Percentiles rank a stretch among this genome's conserved stretches.
These are phyloP conservation scores for Apodemus speciosus DNA, from an alignment of 2,113 vertebrate species.

Conservation along the genomic window DNA sequence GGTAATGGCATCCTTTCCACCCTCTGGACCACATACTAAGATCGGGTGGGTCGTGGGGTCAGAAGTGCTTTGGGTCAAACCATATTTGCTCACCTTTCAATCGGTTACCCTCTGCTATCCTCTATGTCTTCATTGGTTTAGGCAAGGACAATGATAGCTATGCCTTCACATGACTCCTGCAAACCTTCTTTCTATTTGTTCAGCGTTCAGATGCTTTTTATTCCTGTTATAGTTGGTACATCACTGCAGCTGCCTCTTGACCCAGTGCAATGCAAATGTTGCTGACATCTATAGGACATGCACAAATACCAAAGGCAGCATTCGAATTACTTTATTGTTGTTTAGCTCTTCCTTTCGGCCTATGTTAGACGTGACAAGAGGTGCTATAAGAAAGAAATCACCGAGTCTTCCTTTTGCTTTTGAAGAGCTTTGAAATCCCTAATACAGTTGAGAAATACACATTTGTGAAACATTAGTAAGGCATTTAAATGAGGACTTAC, in stretches of 20 bases:
- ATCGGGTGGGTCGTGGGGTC: not conserved
- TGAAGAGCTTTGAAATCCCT: conserved; percentile 8
- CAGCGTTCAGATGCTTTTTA: not conserved
- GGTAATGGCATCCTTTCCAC: not conserved
- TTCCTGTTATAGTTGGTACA: not conserved
- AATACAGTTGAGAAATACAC: not conserved
- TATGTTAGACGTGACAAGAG: not conserved
- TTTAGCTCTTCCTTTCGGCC: not conserved
- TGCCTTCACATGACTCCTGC: not conserved
- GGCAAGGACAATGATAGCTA: not conserved
- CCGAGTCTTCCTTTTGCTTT: conserved; percentile 19
- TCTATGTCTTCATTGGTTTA: not conserved
- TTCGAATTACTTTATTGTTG: not conserved
- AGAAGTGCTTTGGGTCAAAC: not conserved
- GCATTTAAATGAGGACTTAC: conserved; percentile 49
- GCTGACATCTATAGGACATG: not conserved
- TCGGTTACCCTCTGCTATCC: not conserved
- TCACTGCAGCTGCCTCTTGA: not conserved
- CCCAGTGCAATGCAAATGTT: not conserved
- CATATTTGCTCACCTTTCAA: not conserved
- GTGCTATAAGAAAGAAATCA: conserved; percentile 19
- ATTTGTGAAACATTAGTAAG: conserved; percentile 40
- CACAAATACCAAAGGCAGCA: not conserved
- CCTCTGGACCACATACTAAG: not conserved
- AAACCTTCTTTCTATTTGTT: not conserved